Evolutionary conservation across 2,888 invertebrate genomes (phyloP).

Genomic region (Catocala sponsa): DNA sequence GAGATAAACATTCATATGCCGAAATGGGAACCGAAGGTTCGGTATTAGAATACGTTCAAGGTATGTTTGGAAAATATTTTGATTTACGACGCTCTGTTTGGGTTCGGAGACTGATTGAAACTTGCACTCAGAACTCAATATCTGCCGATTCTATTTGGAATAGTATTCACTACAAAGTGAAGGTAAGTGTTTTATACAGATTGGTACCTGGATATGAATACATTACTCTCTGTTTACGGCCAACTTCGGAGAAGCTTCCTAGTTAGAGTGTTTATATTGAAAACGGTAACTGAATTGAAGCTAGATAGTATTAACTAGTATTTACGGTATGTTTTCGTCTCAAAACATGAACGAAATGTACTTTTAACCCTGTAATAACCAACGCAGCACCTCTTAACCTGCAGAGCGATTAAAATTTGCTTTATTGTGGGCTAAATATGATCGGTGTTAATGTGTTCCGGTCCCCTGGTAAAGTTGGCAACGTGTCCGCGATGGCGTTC

Average conservation of each 20-base stretch:
- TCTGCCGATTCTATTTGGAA: conserved; percentile 33
- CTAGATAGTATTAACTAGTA: too few species aligned
- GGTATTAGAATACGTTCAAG: conserved; percentile 55
- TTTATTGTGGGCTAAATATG: conserved; percentile 37
- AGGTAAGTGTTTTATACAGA: conserved; percentile 31
- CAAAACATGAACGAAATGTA: too few species aligned
- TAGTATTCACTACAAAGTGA: conserved; percentile 35
- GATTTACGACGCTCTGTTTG: conserved; percentile 48
- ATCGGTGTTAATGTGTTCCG: conserved; percentile 41
- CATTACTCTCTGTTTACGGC: background rate
- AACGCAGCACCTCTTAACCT: conserved; percentile 4
- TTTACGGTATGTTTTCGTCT: too few species aligned
- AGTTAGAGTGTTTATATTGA: too few species aligned
- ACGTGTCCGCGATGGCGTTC: conserved; percentile 31
- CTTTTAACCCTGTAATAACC: too few species aligned
- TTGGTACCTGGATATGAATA: conserved; percentile 8
- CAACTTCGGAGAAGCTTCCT: background rate
- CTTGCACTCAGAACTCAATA: conserved; percentile 42
- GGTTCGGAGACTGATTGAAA: conserved; percentile 45
- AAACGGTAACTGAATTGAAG: too few species aligned
- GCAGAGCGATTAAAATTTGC: conserved; percentile 24
- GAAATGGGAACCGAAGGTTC: conserved; percentile 52
- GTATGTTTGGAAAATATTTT: conserved; percentile 52
- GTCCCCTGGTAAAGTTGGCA: conserved; percentile 43
- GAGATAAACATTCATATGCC: conserved; percentile 73